Evolutionary conservation across 2,797 vertebrate species (phyloP), one percentile per base, ranked within the genome.

Genomic region (Anguilla pacifica): DNA sequence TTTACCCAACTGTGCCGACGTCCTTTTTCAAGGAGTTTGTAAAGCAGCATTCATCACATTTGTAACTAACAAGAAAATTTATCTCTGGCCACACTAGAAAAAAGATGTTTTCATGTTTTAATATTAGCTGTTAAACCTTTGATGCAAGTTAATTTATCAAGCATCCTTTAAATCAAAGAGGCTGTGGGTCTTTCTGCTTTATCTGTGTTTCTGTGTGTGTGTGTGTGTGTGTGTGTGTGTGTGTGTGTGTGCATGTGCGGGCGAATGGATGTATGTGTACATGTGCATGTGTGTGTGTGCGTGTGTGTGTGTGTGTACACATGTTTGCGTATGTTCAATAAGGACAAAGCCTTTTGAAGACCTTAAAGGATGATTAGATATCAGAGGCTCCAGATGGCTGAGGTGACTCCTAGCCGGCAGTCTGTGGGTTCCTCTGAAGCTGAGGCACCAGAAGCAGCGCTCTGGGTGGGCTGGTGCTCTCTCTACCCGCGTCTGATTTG

Each of bases 341-440:
- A 89, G 74, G 84, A 89, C 72, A 87, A 72, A 43, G 64, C 85
- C n/a, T 55, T 87, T 87, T 53, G 85, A 5, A 89, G 88, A 87
- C 89, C 88, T 89, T 88, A 84, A 88, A 86, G 84, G 57, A 28
- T 86, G 86, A 91, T 91, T 89, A 88, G 79, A 88, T 87, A 46
- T 87, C 82, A 55, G 86, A 85, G 81, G 43, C 25, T 83, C 85
- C 85, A 89, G 72, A 87, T 90, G 88, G 87, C 59, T 51, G 61
- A 86, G 85, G 77, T 86, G 88, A 88, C 70, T 86, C 39, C 64
- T 39, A 11, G 46, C 87, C 85, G 49, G 51, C 83, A 81, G 57
- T 85, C 85, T 43, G 82, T 82, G 43, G 79, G 79, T 13, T 82
- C 17, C 72, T 85, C 49, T 86, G 82, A n/a, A 28, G 28, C 59